Evolutionary conservation across 1,140 invertebrate species (phyloP), one percentile per base, ranked within the genome.

Genomic region (Popillia japonica): DNA sequence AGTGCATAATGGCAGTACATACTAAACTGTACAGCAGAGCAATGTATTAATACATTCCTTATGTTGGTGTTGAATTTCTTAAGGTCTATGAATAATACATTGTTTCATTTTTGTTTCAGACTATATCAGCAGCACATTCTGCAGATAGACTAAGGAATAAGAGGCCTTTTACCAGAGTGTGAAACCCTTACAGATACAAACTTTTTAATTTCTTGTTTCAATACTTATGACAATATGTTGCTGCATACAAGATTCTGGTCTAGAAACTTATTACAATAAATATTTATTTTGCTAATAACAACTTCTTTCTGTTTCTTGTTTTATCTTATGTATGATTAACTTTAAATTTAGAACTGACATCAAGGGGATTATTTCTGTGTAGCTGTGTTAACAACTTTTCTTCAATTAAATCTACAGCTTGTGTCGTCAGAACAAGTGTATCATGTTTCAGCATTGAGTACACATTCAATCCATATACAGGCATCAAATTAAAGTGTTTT

Each of bases 361-460:
- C 82, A 42, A 59, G 80, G 0, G 82, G 84, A 86, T 94, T 92
- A 44, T 89, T 87, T 79, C 92, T 90, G 87, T 98, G 89, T 6
- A 98, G 86, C 78, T 94, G 91, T 80, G 89, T 91, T n/a, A 99
- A 84, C 40, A 99, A 83, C 87, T 93, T 94, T 76, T 96, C 90
- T 89, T 99, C 96, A 81, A 99, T 92, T 81, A 90, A 89, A 83
- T 97, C 92, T 0, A 96, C 91, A 9, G 98, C 97, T 68, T 90
- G 88, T 80, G 94, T 87, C 2, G 98, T 99, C 0, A 99, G 85
- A 0, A 99, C 93, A 14, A 99, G 85, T 0, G 98, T 99, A 78
- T 97, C 93, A 88, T 99, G 95, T 89, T 99, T 99, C 42, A 99
- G 86, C 95, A 99, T 98, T 86, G 90, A 98, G 82, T 94, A 94